Evolutionary conservation across 1,140 invertebrate genomes (phyloP), one percentile per base, ranked within the genome.

Genomic region (Tribolium castaneum): DNA sequence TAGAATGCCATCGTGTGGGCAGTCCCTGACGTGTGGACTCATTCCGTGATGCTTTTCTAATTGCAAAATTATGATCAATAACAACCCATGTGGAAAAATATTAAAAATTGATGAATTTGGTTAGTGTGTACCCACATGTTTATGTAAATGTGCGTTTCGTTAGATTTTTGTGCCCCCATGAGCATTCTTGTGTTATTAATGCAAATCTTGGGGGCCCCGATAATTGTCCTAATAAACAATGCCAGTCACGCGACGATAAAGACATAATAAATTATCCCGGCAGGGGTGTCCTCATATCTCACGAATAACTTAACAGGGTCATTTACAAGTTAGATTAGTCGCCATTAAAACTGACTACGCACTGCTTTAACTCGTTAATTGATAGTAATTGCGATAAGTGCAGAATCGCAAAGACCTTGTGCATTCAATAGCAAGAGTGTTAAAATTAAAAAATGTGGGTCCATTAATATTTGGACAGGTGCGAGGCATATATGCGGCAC

Each of bases 231-330:
- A 79, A 77, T 77, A 77, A 79, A 80, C 34, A 76, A 80, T 75
- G 76, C 56, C 56, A 77, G 80, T 79, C 75, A 81, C 78, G 80
- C 75, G 49, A 76, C 72, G 52, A 79, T 76, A 76, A 77, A 80
- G 81, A 80, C 76, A 76, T 80, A 74, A 78, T 80, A 78, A 80
- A 77, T 80, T 76, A 80, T 76, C 77, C 74, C 75, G 25, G 74
- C 72, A 78, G 81, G 81, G 81, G 81, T 82, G 81, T 82, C 77
- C 54, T 79, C 81, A 80, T 82, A 82, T 82, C 76, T 78, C 80
- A 81, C 80, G 73, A 75, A 49, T 82, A 82, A 78, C 56, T 80
- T 77, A 80, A 70, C 75, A 70, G 79, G 80, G 76, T 78, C 77
- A 82, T 80, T 82, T 80, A 80, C 79, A 82, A 82, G 79, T 82